A percentile compares a stretch with the other conserved stretches of the same genome.
These are phyloP conservation scores for Apostichopus parvimensis DNA, from an alignment of 35 echinoderm and acorn worm genomes.

Conservation along the genomic window DNA sequence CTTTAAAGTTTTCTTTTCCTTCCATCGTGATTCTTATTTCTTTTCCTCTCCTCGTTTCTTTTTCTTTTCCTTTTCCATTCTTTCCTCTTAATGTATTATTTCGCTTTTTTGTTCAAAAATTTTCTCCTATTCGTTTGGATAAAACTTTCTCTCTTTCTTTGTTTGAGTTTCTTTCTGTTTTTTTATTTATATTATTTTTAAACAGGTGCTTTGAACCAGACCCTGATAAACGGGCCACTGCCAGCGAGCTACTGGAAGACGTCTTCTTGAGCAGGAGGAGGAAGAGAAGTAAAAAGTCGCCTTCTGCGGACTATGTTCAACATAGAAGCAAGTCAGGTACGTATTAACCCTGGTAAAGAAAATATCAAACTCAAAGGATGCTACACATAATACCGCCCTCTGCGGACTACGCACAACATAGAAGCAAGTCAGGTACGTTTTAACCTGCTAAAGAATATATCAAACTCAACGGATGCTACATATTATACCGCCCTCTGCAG, in stretches of 20 bases:
- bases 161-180: conserved; percentile 31
- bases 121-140: background rate
- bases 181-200: background rate
- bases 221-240: conserved; percentile 83
- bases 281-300: conserved; percentile 49
- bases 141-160: background rate
- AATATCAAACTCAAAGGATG: conserved; percentile 17
- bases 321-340: conserved; percentile 86
- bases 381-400: background rate
- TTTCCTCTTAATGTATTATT: background rate
- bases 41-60: too few relatives aligned
- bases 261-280: conserved; percentile 69
- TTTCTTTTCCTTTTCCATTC: too few relatives aligned
- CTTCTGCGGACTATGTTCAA: conserved; percentile 27
- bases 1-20: too few relatives aligned
- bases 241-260: conserved; percentile 74
- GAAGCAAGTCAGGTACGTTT: background rate
- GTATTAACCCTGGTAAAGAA: background rate
- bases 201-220: conserved; percentile 96
- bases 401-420: background rate
- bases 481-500: background rate
- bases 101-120: background rate
- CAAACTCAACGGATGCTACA: background rate
- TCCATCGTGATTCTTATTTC: too few relatives aligned
- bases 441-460: background rate